Evolutionary conservation across 2,797 vertebrate genomes (phyloP).

Genomic region (Enteromius paludinosus): DNA sequence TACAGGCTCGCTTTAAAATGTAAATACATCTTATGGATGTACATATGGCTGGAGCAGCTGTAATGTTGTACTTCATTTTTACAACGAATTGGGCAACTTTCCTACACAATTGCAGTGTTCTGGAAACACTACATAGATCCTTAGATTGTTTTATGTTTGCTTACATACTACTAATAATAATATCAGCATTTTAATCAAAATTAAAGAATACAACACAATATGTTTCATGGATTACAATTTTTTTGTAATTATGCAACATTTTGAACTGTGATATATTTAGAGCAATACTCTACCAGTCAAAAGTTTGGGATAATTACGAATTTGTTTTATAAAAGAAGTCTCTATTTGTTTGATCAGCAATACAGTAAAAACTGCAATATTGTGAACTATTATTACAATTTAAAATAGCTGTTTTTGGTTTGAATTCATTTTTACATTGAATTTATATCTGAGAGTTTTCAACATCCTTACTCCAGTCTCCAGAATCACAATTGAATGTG

Average conservation of each 20-base stretch:
- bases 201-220: background rate
- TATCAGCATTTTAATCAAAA: background rate
- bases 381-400: no score
- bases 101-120: background rate
- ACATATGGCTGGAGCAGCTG: background rate
- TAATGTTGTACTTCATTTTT: background rate
- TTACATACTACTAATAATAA: background rate
- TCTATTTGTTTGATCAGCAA: background rate
- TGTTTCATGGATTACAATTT: background rate
- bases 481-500: no score
- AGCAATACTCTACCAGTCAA: background rate
- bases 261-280: background rate
- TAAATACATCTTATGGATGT: constrained; percentile 17
- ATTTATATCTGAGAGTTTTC: background rate
- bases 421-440: background rate
- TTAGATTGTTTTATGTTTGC: background rate
- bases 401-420: background rate
- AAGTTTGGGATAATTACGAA: background rate
- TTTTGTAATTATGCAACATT: background rate
- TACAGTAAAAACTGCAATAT: background rate
- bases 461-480: background rate
- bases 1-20: constrained; percentile 38
- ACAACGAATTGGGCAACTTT: background rate
- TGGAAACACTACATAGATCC: background rate
- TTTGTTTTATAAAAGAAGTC: background rate